Evolutionary conservation across 2,888 invertebrate species (phyloP), one percentile per base, ranked within the genome.

Genomic region (Chydorus sphaericus): DNA sequence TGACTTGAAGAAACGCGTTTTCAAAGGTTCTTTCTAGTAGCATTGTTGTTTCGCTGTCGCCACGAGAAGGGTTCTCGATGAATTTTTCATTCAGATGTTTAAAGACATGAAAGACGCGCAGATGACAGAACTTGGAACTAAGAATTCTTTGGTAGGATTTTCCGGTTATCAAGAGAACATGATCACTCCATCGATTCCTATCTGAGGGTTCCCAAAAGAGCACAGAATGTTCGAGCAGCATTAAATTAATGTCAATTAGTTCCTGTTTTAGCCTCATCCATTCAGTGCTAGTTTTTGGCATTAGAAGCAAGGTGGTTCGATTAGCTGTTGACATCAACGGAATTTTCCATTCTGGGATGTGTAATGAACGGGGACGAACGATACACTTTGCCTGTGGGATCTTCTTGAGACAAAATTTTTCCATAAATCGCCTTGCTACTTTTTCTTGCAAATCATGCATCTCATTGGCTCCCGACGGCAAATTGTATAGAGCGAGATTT

Each of bases 401-500:
- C 4, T 28, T 10, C n/a, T 10, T 23, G 8, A 44, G n/a, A 18
- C 44, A 8, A 18, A 26, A 44, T 18, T 44, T 44, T 23, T 44
- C 1, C 44, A 44, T 23, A 23, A 26, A 44, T 14, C 10, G 23
- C 5, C n/a, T 7, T 7, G 44, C 44, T 2, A 44, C 14, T 44
- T 44, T 44, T n/a, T 44, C 28, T 44, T 23, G 23, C 4, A 23
- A 11, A 8, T 11, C n/a, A 14, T 20, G 14, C 26, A 44, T 26
- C 8, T 44, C 11, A 4, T 52, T 4, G 11, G 10, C 52, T 36
- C 36, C 20, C 11, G 33, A 18, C 18, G 52, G 36, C 4, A 33
- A 20, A 8, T 52, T 23, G 33, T 57, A 60, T 5, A 33, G 39
- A 14, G 52, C 50, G 4, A 38, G 7, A 28, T 61, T 61, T 10